These are phyloP conservation scores for Phorcus lineatus DNA, from an alignment of 2,888 invertebrate species.

Conservation along the genomic window DNA sequence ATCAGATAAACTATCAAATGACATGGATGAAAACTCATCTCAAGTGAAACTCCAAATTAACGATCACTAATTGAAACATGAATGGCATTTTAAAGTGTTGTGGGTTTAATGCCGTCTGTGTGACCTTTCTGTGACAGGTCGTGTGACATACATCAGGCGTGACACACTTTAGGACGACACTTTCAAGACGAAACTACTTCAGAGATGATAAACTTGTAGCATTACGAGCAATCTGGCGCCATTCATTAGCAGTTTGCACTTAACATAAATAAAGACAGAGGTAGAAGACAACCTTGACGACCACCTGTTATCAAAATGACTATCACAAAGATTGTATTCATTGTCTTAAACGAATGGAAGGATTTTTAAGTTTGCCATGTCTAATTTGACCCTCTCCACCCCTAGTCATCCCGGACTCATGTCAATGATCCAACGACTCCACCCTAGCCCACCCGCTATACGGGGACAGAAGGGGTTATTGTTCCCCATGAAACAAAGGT, in stretches of 20 bases:
- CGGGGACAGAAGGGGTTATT: neutral
- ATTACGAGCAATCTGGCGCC: neutral
- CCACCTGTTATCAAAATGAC: neutral
- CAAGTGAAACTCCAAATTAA: no score
- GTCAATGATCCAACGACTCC: neutral
- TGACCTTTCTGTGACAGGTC: no score
- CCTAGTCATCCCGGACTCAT: no score
- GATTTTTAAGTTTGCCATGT: no score
- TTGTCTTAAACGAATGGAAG: no score
- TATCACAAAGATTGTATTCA: no score
- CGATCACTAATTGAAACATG: no score
- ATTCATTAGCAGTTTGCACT: neutral
- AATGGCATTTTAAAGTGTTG: no score
- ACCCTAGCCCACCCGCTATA: neutral
- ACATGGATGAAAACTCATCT: no score
- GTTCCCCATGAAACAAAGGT: neutral
- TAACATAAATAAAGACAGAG: neutral
- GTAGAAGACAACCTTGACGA: neutral
- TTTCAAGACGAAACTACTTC: neutral
- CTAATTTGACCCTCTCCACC: no score
- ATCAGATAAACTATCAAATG: no score
- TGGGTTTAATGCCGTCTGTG: no score
- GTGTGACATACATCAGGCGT: slow-evolving; percentile 7
- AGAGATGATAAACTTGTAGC: neutral
- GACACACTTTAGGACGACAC: neutral